Conservation (phyloP, 2,888 invertebrate species). For the Coronaproctus castanopsis region DNA sequence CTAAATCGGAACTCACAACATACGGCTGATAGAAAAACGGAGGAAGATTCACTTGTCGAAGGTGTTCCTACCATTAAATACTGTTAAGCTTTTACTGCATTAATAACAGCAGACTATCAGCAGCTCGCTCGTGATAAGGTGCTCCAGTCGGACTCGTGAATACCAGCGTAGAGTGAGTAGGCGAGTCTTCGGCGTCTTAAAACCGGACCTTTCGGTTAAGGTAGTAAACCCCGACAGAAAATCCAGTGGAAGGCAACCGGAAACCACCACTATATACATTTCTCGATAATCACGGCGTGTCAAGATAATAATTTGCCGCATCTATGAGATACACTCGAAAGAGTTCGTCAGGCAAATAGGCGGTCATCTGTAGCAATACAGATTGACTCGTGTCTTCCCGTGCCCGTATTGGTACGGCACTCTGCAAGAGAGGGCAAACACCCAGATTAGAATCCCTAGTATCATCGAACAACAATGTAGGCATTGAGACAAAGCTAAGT, state of each 20-base stretch:
- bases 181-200: background rate
- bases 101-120: background rate
- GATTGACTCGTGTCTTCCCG: no score
- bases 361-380: no score
- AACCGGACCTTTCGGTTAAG: background rate
- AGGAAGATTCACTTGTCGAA: background rate
- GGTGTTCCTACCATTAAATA: background rate
- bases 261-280: background rate
- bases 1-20: background rate
- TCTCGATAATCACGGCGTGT: no score
- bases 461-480: no score
- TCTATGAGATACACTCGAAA: no score
- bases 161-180: background rate
- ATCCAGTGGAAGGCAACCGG: background rate
- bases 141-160: background rate
- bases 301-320: no score
- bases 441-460: no score
- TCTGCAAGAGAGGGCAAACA: no score
- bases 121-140: background rate
- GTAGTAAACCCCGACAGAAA: background rate
- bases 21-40: background rate
- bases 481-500: no score
- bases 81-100: background rate
- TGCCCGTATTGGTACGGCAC: no score
- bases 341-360: no score